phyloP scores from a whole-genome alignment of 2,888 invertebrate species.

The Cerceris ruficornis region DNA sequence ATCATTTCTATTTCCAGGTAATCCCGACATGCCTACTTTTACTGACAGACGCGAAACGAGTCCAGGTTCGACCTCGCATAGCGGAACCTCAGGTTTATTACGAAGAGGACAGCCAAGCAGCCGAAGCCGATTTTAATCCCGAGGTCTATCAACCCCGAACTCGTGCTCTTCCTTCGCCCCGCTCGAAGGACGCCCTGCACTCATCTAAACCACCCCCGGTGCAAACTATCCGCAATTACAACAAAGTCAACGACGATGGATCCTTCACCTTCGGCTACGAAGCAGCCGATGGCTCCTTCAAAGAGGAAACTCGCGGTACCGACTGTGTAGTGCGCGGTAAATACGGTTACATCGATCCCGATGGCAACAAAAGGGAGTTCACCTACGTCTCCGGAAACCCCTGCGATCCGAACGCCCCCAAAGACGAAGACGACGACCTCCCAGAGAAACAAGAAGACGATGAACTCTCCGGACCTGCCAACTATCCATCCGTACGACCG shows the following conservation, averaged over 20 bases:
- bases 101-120: slow-evolving; percentile 80
- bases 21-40: slow-evolving; percentile 75
- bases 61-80: slow-evolving; percentile 80
- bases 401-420: slow-evolving; percentile 92
- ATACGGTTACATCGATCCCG: slow-evolving; percentile 93
- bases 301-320: slow-evolving; percentile 92
- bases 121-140: slow-evolving; percentile 71
- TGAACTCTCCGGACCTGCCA: slow-evolving; percentile 84
- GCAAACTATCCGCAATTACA: slow-evolving; percentile 92
- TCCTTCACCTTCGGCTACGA: slow-evolving; percentile 93
- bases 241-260: slow-evolving; percentile 92
- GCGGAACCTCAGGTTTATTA: slow-evolving; percentile 80
- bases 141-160: slow-evolving; percentile 77
- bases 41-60: slow-evolving; percentile 80
- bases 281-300: slow-evolving; percentile 93
- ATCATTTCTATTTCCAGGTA: slow-evolving; percentile 63
- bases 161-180: slow-evolving; percentile 79
- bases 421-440: slow-evolving; percentile 84
- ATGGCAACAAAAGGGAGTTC: slow-evolving; percentile 93
- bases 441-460: slow-evolving; percentile 83
- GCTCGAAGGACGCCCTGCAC: slow-evolving; percentile 83
- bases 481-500: slow-evolving; percentile 84
- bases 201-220: slow-evolving; percentile 88
- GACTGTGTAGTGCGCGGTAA: slow-evolving; percentile 94
- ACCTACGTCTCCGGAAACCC: slow-evolving; percentile 94